phyloP scores from a whole-genome alignment of 2,888 invertebrate genomes.

The Pterobdella sp. region DNA sequence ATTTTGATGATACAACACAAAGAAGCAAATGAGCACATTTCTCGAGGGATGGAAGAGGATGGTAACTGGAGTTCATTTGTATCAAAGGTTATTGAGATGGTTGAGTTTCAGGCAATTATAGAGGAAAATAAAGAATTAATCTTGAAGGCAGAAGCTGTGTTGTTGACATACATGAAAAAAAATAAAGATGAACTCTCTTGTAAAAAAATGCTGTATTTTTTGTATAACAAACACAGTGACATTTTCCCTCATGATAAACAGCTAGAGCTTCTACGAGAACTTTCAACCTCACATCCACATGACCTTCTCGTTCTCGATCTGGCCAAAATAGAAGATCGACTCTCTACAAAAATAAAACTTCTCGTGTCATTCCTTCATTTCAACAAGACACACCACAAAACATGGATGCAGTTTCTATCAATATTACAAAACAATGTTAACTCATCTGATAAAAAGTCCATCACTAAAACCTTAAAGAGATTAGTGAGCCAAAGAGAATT shows the following conservation, averaged over 20 bases:
- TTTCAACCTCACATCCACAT: background rate
- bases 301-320: background rate
- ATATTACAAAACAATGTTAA: background rate
- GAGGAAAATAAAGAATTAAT: slow-evolving; percentile 1
- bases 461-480: background rate
- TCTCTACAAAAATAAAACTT: background rate
- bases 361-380: background rate
- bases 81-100: slow-evolving; percentile 12
- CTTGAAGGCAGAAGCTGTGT: background rate
- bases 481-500: background rate
- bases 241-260: background rate
- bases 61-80: slow-evolving; percentile 12
- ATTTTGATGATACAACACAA: slow-evolving; percentile 1
- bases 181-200: background rate
- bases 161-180: slow-evolving; percentile 6
- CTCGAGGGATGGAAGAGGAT: background rate
- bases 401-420: background rate
- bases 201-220: slow-evolving; percentile 11
- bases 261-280: background rate
- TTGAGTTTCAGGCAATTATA: background rate
- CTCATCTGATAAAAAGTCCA: background rate
- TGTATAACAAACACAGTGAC: background rate
- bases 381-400: background rate
- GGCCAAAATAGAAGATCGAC: background rate
- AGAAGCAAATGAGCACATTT: background rate